These are phyloP conservation scores for Cantharis nigra DNA, from an alignment of 2,888 invertebrate genomes.

Conservation along the genomic window DNA sequence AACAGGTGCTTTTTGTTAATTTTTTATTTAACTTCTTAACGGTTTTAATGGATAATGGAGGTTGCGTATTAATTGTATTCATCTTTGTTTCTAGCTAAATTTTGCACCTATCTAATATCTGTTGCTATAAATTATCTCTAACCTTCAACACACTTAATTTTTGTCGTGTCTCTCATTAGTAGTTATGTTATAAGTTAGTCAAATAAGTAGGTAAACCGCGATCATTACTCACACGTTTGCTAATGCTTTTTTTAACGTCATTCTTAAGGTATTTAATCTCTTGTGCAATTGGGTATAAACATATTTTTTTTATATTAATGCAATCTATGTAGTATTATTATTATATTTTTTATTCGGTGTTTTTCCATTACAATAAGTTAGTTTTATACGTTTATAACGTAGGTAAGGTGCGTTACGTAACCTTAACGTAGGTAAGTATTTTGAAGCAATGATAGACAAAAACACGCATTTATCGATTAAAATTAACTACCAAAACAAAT, in stretches of 20 bases:
- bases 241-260: background rate
- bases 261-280: background rate
- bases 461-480: background rate
- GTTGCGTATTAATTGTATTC: background rate
- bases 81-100: background rate
- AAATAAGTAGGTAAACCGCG: background rate
- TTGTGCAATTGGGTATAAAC: background rate
- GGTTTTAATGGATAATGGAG: background rate
- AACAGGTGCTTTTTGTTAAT: background rate
- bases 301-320: background rate
- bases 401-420: too few relatives aligned
- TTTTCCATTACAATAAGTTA: too few relatives aligned
- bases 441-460: background rate
- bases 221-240: background rate
- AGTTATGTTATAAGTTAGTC: background rate
- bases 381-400: too few relatives aligned
- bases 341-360: too few relatives aligned
- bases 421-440: too few relatives aligned
- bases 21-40: background rate
- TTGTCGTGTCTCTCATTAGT: background rate
- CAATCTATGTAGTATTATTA: too few relatives aligned
- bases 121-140: background rate
- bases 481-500: background rate
- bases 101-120: background rate
- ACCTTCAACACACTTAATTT: background rate